Base-by-base conservation (phyloP, 2,888 invertebrate species). In the Ptychoptera albimana region DNA sequence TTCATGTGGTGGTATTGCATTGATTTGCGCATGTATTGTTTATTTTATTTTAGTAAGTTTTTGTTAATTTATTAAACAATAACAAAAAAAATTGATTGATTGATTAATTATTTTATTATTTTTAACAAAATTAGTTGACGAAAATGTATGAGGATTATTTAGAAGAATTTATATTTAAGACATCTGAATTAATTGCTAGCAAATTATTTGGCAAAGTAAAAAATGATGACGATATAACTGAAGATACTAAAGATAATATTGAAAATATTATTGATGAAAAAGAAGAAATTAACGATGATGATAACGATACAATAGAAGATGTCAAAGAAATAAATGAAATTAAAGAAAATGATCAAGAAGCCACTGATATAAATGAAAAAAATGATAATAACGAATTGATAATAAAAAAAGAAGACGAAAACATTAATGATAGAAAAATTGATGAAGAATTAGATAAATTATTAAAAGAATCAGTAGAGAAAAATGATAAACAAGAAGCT, bases 1-100 rank as follows among this genome's bases (percentile, higher is more conserved):
- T 11, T 77, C 84, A 0, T 85, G 85, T 56, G 87, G 86, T 5
- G 82, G 82, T 2, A 67, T 86, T 7, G 75, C 81, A 0, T 65
- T 88, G 42, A 65, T 71, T 8, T 64, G 75, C 8, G 82, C 79
- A 0, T 70, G 74, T 5, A 66, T 74, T 1, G 77, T 81, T 57
- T 83, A 82, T 58, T 77, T 79, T 37, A 68, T 81, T 48, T 72
- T 79, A 72, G 81, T 81, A 53, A 60, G 57, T 50, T n/a, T n/a
- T 10, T 29, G 35, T 12, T 29, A 11, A 16, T 34, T 31, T 43
- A 11, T 2, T 14, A n/a, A 37, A 29, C 9, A 31, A 8, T 10
- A 29, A 12, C 13, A 23, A 3, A 13, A 16, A 34, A 35, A 34
- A n/a, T n/a, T n/a, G n/a, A n/a, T n/a, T n/a, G n/a, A n/a, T n/a